Percentiles rank a stretch among this genome's conserved stretches.
Evolutionary conservation across 2,797 vertebrate genomes (phyloP).

Genomic region (Falco columbarius): DNA sequence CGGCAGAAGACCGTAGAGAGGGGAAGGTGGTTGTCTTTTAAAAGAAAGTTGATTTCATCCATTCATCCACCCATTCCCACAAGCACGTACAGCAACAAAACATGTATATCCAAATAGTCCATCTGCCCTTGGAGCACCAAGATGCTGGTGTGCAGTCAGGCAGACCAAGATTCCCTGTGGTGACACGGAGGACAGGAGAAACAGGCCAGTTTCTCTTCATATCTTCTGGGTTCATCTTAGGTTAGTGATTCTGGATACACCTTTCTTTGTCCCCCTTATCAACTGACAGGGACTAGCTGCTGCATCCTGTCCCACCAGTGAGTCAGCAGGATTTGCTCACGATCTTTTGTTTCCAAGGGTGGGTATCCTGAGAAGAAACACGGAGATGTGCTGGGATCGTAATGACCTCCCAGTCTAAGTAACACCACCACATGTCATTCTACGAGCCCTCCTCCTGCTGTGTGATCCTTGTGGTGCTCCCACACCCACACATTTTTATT

Average conservation of each 20-base stretch:
- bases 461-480: neutral
- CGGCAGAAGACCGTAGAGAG: neutral
- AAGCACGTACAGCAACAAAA: accelerated
- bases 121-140: neutral
- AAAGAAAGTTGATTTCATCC: neutral
- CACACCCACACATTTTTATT: neutral
- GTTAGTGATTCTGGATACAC: neutral
- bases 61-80: neutral
- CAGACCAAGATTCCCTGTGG: neutral
- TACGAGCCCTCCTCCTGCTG: neutral
- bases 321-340: neutral
- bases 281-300: neutral
- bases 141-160: neutral
- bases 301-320: neutral
- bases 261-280: neutral
- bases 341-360: neutral
- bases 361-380: neutral
- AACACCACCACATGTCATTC: neutral
- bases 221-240: neutral
- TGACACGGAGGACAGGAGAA: neutral
- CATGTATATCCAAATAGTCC: neutral
- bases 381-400: neutral
- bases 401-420: neutral
- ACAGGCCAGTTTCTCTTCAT: neutral
- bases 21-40: neutral